Evolutionary conservation across 2,113 vertebrate species (phyloP), one percentile per base, ranked within the genome.

Genomic region (Nothobranchius furzeri): DNA sequence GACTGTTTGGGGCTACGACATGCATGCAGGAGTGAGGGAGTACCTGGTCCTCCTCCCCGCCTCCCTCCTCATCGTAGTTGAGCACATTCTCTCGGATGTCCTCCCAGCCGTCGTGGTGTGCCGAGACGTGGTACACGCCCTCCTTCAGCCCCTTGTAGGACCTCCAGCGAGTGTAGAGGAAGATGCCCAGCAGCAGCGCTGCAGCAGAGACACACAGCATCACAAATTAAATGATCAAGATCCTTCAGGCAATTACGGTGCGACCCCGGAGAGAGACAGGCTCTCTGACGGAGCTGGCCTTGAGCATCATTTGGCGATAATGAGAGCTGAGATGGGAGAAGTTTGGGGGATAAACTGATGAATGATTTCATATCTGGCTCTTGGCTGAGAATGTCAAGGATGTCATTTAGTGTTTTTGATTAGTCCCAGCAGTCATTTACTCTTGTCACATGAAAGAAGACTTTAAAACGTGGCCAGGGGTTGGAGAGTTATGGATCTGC

Each of bases 1-100:
- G 20, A 20, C 20, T 20, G 48, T 53, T 17, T 64, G 20, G 20
- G 20, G 20, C 7, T 37, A 3, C 17, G 11, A 14, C 7, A 37
- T 20, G 54, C 49, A 35, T 25, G 59, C n/a, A 56, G 40, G 62
- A 43, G 25, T 56, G 0, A 63, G 9, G 15, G 12, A 1, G 62
- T 91, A 96, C 95, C 91, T 96, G 94, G 43, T 96, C 95, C 67
- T 95, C 93, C 75, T 96, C 95, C 13, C 95, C 95, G 0, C 95
- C 95, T 6, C 94, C 95, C 89, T 97, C 95, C 88, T 97, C 95
- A 0, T 94, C 94, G 11, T 95, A 96, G 90, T 95, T 95, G 62
- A 95, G 93, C 75, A 95, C 95, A 45, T 95, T 97, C 84, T 97
- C 95, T 5, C 94, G 88, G 84, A 95, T 91, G 87, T 95, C 95